Base-by-base conservation (phyloP, 2,797 vertebrate species). In the Lophotriccus pileatus region DNA sequence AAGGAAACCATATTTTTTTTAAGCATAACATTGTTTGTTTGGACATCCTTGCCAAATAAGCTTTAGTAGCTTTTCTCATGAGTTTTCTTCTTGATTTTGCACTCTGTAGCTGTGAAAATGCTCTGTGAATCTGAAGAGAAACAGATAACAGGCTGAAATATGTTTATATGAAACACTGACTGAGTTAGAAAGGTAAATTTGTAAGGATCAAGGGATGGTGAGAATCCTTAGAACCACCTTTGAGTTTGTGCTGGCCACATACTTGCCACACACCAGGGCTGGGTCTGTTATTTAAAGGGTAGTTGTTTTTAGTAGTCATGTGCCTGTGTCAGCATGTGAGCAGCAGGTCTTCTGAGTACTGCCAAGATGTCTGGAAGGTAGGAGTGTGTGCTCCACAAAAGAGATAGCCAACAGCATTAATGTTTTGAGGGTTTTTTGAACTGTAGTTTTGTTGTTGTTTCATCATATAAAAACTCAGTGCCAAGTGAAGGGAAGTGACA, bases 41-140 rank as follows among this genome's bases (percentile, higher is more conserved):
- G n/a, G 50, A 36, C 13, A 53, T 62, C 15, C 39, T 80, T 78
- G 62, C 12, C 80, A 78, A 63, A 75, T 52, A 59, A 93, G 4
- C 16, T 78, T 64, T 83, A 41, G 37, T 77, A 81, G 36, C 27
- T 78, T 92, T 87, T 70, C 43, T 90, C 10, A 21, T 27, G 18
- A 73, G 7, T 79, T 89, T 90, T 82, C n/a, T 67, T 75, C 37
- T 70, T 91, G 39, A 66, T 87, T 89, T 68, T 85, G 53, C 41
- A 46, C 10, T 46, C 34, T 50, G 36, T 50, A 43, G 37, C 34
- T 86, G 9, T 39, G 67, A 49, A 37, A 80, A 10, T 49, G 4
- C 36, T 78, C 53, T 64, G 34, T 81, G 69, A 53, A 90, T 83
- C 49, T 56, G 68, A 87, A 74, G 56, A 67, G 18, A 55, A 87